Evolutionary conservation across 1,140 invertebrate species (phyloP).

Genomic region (Holcopasites calliopsidis): DNA sequence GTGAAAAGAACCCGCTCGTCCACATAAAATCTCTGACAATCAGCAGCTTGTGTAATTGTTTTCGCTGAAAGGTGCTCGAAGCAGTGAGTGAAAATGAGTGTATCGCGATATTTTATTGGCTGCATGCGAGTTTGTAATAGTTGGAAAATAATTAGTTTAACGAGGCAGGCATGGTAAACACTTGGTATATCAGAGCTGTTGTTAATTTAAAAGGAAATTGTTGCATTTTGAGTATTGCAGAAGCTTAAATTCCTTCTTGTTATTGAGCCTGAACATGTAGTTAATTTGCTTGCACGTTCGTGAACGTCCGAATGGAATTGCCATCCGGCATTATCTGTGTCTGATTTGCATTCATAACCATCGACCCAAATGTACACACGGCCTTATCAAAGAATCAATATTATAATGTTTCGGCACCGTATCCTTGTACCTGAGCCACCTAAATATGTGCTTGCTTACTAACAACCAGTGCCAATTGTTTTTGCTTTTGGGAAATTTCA

Average conservation of each 20-base stretch:
- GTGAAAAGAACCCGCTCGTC: slow-evolving; percentile 1
- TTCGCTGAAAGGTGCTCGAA: no score
- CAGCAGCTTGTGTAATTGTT: no score
- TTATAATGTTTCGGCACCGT: neutral
- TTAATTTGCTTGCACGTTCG: slow-evolving; percentile 28
- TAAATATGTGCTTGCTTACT: neutral
- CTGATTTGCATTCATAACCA: slow-evolving; percentile 34
- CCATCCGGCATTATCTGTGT: slow-evolving; percentile 13
- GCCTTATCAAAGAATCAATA: slow-evolving; percentile 33
- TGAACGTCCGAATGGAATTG: slow-evolving; percentile 7
- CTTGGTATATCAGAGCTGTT: no score
- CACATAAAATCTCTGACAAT: slow-evolving; percentile 1
- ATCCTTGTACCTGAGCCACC: neutral
- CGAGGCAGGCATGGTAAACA: no score
- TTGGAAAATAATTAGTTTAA: no score
- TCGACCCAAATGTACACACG: slow-evolving; percentile 13
- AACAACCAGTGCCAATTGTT: neutral
- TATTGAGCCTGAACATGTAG: slow-evolving; percentile 14
- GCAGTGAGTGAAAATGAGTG: neutral
- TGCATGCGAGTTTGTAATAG: no score
- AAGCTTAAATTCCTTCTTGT: no score
- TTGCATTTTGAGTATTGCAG: neutral
- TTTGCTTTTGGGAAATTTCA: neutral
- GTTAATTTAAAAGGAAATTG: no score
- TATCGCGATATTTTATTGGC: no score